A percentile compares a stretch with the other conserved stretches of the same genome.
phyloP scores from a whole-genome alignment of 2,888 invertebrate genomes.

The Cataglyphis albicans region DNA sequence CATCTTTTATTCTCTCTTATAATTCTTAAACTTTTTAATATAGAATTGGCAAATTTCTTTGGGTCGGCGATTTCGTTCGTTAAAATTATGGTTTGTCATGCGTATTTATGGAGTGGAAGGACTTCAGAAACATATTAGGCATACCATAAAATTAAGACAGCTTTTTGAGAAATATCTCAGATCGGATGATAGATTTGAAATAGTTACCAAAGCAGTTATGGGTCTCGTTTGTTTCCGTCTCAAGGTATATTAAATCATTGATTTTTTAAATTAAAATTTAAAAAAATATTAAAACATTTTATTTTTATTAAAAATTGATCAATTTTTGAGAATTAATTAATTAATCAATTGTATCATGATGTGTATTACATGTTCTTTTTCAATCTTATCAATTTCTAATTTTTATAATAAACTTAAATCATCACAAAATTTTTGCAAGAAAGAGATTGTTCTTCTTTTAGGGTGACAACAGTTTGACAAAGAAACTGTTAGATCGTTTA shows the following conservation, averaged over 20 bases:
- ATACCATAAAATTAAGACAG: slow-evolving; percentile 91
- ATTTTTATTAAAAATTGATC: neutral
- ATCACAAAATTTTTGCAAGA: neutral
- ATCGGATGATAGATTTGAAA: slow-evolving; percentile 92
- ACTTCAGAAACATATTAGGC: slow-evolving; percentile 92
- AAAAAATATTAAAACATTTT: too few relatives aligned
- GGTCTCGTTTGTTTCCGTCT: slow-evolving; percentile 96
- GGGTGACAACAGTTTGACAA: slow-evolving; percentile 91
- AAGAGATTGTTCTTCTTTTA: slow-evolving; percentile 71
- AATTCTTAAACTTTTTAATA: neutral
- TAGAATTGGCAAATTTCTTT: slow-evolving; percentile 96
- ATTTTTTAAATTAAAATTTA: neutral
- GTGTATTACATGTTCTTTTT: neutral
- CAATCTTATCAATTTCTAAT: neutral
- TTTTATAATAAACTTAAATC: neutral
- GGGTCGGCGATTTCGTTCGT: slow-evolving; percentile 94
- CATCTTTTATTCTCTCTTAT: neutral
- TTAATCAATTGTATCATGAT: neutral
- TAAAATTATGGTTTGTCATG: slow-evolving; percentile 98
- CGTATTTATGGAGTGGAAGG: slow-evolving; percentile 93
- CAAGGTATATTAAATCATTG: slow-evolving; percentile 87
- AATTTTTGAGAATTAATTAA: neutral
- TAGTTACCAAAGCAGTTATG: slow-evolving; percentile 91
- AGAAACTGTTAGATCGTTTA: slow-evolving; percentile 90
- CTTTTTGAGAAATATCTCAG: slow-evolving; percentile 91